phyloP scores from a whole-genome alignment of 2,888 invertebrate species.

The Pedicia rivosa region DNA sequence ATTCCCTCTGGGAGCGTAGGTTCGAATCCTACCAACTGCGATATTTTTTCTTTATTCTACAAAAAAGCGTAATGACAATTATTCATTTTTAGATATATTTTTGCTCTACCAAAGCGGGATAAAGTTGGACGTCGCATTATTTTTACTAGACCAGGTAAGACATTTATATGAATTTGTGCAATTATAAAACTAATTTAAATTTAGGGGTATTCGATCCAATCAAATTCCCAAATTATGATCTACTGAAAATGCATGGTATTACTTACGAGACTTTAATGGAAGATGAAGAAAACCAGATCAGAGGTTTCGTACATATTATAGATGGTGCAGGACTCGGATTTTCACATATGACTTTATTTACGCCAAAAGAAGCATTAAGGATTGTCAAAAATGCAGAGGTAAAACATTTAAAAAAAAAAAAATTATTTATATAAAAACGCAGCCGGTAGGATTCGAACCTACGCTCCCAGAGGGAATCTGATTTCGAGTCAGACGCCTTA shows the following conservation, averaged over 20 bases:
- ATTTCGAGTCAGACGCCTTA: slow-evolving; percentile 61
- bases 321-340: slow-evolving; percentile 61
- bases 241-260: slow-evolving; percentile 60
- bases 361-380: slow-evolving; percentile 60
- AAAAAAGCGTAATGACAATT: too few relatives aligned
- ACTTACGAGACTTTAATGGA: slow-evolving; percentile 67
- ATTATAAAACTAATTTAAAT: slow-evolving; percentile 12
- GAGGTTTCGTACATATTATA: slow-evolving; percentile 63
- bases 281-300: slow-evolving; percentile 64
- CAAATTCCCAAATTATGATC: slow-evolving; percentile 58
- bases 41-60: neutral
- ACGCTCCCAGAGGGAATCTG: slow-evolving; percentile 30
- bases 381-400: slow-evolving; percentile 72
- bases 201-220: slow-evolving; percentile 68
- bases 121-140: slow-evolving; percentile 55
- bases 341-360: slow-evolving; percentile 58
- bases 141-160: slow-evolving; percentile 57
- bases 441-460: slow-evolving; percentile 62
- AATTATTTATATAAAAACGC: too few relatives aligned
- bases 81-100: slow-evolving; percentile 33
- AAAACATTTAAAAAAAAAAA: slow-evolving; percentile 17
- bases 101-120: slow-evolving; percentile 63
- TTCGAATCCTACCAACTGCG: slow-evolving; percentile 31
- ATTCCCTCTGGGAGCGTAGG: slow-evolving; percentile 32
- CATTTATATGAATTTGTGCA: slow-evolving; percentile 1